Base-by-base conservation (phyloP, 2,888 invertebrate genomes). In the Hirudinaria manillensis region DNA sequence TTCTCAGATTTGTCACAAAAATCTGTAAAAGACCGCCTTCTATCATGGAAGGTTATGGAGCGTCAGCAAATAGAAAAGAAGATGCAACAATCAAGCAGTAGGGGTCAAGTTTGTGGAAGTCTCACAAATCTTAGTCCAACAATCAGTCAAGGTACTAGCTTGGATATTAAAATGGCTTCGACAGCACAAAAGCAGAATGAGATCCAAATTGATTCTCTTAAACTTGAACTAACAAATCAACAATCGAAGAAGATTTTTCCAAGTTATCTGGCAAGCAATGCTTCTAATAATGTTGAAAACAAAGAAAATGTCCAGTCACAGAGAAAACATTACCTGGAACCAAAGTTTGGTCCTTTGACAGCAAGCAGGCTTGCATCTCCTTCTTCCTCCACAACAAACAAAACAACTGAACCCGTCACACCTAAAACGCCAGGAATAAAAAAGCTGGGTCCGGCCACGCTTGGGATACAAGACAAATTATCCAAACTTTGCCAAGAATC, bases 401-500 rank as follows among this genome's bases (percentile, higher is more conserved):
- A 45, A 45, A 45, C 38, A 10, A 38, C 45, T 16, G 45, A 45
- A 45, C 1, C 16, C 45, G 45, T 45, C 45, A 7, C 45, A 7
- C 1, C 10, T 1, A 7, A 45, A 45, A 10, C 10, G 45, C 45
- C 45, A 3, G 45, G 45, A 45, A 45, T 45, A 27, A 67, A 68
- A 70, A 68, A 81, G 73, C 81, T 82, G 0, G 83, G 83, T 36
- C 79, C 80, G 68, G 81, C 83, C 29, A 84, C 83, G n/a, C 82
- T 82, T 72, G 77, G 78, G n/a, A 80, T 84, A 19, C 84, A 84
- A 55, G 82, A 84, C 76, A 80, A 81, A 24, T 78, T 85, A 56
- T 81, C 83, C 51, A 80, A 82, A 76, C 79, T 81, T 21, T 79
- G 80, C 68, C 61, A 61, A 10, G 80, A 80, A 72, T 81, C 81